These are phyloP conservation scores for Pristionchus arcanus DNA, from an alignment of 2,888 invertebrate genomes.

Conservation along the genomic window DNA sequence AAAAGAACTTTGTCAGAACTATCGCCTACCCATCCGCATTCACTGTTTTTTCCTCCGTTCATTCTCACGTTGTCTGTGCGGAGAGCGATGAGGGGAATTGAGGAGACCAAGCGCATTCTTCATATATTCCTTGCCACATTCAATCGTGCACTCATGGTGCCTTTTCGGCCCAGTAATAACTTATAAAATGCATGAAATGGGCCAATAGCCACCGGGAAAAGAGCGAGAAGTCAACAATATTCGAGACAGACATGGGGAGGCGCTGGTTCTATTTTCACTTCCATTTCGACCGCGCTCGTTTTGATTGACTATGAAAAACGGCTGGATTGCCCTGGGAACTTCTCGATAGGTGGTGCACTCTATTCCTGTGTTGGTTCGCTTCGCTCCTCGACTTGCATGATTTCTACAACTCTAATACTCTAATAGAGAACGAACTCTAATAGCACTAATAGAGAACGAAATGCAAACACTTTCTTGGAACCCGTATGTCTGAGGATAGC, in stretches of 20 bases:
- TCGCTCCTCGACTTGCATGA: no score
- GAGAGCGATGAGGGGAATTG: neutral
- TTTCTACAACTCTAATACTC: no score
- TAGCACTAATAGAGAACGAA: no score
- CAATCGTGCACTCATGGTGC: neutral
- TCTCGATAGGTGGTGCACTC: no score
- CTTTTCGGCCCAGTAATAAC: neutral
- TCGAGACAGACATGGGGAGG: neutral
- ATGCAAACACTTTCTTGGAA: no score
- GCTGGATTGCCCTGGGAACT: neutral
- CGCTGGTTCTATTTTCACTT: neutral
- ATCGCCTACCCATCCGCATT: no score
- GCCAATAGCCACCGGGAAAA: neutral
- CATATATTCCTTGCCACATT: neutral
- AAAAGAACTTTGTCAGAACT: neutral
- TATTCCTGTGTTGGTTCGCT: no score
- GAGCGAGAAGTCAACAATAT: conserved; percentile 8
- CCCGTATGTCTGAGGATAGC: no score
- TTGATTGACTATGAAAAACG: neutral
- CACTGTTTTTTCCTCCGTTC: neutral
- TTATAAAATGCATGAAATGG: conserved; percentile 48
- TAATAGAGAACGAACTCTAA: no score
- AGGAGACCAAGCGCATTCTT: neutral
- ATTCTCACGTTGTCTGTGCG: neutral
- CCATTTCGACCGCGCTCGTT: neutral